Evolutionary conservation across 2,797 vertebrate genomes (phyloP).

Genomic region (Sebastes hubbsi): DNA sequence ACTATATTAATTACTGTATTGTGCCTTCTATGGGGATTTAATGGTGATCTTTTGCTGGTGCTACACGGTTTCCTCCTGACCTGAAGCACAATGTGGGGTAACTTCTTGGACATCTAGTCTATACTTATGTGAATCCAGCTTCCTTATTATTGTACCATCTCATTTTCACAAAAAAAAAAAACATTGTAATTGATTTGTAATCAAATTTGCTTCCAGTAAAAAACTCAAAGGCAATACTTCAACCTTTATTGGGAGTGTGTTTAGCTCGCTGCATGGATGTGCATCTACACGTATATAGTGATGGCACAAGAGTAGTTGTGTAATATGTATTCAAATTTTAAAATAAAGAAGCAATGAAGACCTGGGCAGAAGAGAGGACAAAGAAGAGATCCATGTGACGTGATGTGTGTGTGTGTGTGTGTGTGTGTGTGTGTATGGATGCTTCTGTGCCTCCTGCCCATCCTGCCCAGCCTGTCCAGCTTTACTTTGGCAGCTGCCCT

Average conservation of each 20-base stretch:
- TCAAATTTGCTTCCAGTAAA: not conserved
- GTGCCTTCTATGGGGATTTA: not conserved
- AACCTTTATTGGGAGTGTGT: not conserved
- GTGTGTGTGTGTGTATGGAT: not conserved
- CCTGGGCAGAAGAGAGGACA: not conserved
- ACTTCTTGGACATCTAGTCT: not conserved
- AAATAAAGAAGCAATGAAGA: not conserved
- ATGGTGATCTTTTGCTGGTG: not conserved
- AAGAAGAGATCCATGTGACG: not conserved
- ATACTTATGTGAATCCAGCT: too few species aligned
- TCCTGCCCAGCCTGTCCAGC: slow-evolving; percentile 37
- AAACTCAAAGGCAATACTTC: not conserved
- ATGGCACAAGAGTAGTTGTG: not conserved
- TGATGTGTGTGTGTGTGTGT: not conserved
- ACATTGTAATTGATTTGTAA: not conserved
- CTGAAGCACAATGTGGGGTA: not conserved
- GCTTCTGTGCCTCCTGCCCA: slow-evolving; percentile 18
- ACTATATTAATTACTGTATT: too few species aligned
- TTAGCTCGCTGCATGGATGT: not conserved
- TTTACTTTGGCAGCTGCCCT: slow-evolving; percentile 77
- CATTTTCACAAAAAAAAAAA: not conserved
- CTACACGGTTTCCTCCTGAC: not conserved
- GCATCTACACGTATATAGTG: not conserved
- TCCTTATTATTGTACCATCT: not conserved
- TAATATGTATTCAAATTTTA: not conserved